Evolutionary conservation across 2,113 vertebrate genomes (phyloP).

Genomic region (Zosterops lateralis): DNA sequence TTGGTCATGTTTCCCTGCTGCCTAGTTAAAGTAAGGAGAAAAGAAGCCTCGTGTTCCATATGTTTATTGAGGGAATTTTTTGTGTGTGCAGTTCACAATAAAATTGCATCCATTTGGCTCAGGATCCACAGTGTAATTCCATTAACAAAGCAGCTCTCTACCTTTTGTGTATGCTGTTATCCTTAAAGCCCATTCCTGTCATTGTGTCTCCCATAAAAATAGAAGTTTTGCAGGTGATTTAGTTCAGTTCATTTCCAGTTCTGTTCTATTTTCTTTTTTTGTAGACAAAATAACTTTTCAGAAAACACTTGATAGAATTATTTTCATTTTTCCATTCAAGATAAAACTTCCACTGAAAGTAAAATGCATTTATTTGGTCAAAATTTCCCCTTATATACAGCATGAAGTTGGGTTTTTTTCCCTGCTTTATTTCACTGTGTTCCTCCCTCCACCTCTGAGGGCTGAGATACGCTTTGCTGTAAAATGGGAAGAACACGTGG

Average conservation of each 20-base stretch:
- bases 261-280: conserved; percentile 7
- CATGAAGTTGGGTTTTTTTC: fast-evolving
- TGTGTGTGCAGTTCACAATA: conserved; percentile 33
- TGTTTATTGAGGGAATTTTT: conserved; percentile 53
- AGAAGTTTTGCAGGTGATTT: conserved; percentile 30
- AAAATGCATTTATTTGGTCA: not conserved
- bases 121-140: conserved; percentile 12
- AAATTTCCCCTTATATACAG: not conserved
- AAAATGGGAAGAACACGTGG: not conserved
- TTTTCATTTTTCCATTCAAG: conserved; percentile 33
- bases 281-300: conserved; percentile 4
- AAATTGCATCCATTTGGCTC: conserved; percentile 33
- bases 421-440: not conserved
- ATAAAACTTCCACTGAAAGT: conserved; percentile 11
- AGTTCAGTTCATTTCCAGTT: conserved; percentile 11
- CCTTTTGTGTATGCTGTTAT: conserved; percentile 16
- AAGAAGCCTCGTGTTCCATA: conserved; percentile 14
- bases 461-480: not conserved
- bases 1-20: conserved; percentile 16
- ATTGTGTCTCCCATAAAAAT: not conserved
- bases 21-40: conserved; percentile 48
- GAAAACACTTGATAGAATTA: conserved; percentile 29
- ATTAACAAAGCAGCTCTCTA: conserved; percentile 29
- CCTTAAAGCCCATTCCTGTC: conserved; percentile 6
- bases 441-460: not conserved